phyloP scores from a whole-genome alignment of 1,140 invertebrate genomes.

The Octopus bimaculoides region DNA sequence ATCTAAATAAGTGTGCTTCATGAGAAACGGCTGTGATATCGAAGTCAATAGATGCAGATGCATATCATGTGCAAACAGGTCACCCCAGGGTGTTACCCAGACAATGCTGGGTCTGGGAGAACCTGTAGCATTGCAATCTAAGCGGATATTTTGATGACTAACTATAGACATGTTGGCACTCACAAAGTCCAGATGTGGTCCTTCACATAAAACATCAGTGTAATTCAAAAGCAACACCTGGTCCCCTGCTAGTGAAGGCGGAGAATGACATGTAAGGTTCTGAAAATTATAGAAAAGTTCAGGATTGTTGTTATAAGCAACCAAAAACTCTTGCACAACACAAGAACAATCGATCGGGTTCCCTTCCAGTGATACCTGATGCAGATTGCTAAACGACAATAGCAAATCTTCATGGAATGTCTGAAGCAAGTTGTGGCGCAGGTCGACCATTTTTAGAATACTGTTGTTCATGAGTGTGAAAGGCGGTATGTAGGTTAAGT shows the following conservation, averaged over 20 bases:
- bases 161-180: conserved; percentile 18
- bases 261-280: conserved; percentile 27
- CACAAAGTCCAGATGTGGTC: conserved; percentile 23
- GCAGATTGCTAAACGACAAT: conserved; percentile 19
- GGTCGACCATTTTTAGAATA: conserved; percentile 23
- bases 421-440: conserved; percentile 28
- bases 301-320: conserved; percentile 1
- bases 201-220: conserved; percentile 26
- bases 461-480: conserved; percentile 17
- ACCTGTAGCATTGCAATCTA: conserved; percentile 33
- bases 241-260: conserved; percentile 20
- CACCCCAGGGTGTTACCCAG: conserved; percentile 46
- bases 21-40: conserved; percentile 11
- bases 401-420: conserved; percentile 22
- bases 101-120: conserved; percentile 32
- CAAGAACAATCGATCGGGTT: conserved; percentile 51
- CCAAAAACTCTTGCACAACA: conserved; percentile 25
- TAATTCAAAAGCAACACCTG: conserved; percentile 25
- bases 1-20: conserved; percentile 20
- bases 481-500: conserved; percentile 21
- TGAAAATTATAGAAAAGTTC: conserved; percentile 18
- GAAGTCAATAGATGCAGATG: conserved; percentile 19
- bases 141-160: conserved; percentile 18
- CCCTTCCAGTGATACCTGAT: conserved; percentile 28
- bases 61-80: conserved; percentile 27